Base-by-base conservation (phyloP, 2,797 vertebrate species). In the Micromesistius poutassou region DNA sequence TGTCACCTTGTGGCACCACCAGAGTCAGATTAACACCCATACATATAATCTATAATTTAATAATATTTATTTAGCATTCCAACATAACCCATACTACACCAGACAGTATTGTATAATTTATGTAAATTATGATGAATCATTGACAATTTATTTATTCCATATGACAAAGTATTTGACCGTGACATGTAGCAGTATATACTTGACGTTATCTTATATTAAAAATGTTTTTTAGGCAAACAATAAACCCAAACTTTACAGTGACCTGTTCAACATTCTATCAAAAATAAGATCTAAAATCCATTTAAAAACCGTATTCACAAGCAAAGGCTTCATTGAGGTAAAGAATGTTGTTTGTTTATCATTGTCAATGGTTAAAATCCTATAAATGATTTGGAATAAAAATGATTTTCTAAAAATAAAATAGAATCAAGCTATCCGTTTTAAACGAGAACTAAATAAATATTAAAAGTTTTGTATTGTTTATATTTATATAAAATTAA, bases 291-390 rank as follows among this genome's bases (percentile, higher is more conserved):
- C 55, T 62, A 35, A 35, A 35, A n/a, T 25, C 55, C n/a, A 62
- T 62, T 62, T 62, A 62, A 62, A 62, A 62, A n/a, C 22, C 9
- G 55, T 9, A 25, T 62, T 62, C 62, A 68, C 62, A 68, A 2
- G 55, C 55, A 68, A 68, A 28, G 62, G 62, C n/a, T 12, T 68
- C 25, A 5, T 68, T 68, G 6, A 62, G 55, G 22, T 25, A 28
- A 8, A 28, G 7, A 68, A 22, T 50, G 4, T 50, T 19, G 46
- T 50, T 68, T 28, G n/a, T 28, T 28, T n/a, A 2, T 68, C 62
- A 68, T 68, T 68, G 62, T 68, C 28, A 62, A 68, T 68, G 62
- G 62, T 68, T 68, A 68, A 68, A 68, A 68, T 68, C 62, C 62
- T 68, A 12, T 28, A 68, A 28, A 68, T 28, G 9, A 68, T 68